Evolutionary conservation across 1,140 invertebrate species (phyloP).

Genomic region (Saccostrea glomerata): DNA sequence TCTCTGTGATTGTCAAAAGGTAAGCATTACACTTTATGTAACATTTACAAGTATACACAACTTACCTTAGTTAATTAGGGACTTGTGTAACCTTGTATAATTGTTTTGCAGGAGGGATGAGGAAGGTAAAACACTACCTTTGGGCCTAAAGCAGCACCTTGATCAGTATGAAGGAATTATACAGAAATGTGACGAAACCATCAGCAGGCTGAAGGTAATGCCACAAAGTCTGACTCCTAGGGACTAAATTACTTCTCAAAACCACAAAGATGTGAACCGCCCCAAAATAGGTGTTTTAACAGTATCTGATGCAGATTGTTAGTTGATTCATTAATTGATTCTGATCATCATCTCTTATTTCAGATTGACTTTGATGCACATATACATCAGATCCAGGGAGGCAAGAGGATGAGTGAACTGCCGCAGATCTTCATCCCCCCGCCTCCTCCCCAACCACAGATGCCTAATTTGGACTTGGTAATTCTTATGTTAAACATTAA

Average conservation of each 20-base stretch:
- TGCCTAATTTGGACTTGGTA: constrained; percentile 5
- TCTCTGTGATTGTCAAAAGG: constrained; percentile 56
- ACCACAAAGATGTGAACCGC: too few relatives aligned
- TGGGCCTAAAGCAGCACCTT: constrained; percentile 47
- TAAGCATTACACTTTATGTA: constrained; percentile 28
- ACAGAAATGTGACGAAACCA: constrained; percentile 56
- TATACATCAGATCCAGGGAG: constrained; percentile 56
- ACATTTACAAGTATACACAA: too few relatives aligned
- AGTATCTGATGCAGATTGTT: too few relatives aligned
- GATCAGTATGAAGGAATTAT: constrained; percentile 47
- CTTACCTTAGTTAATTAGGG: too few relatives aligned
- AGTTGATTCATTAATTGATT: background rate
- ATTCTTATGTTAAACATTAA: background rate
- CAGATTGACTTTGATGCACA: constrained; percentile 63
- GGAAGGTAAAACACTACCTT: constrained; percentile 52
- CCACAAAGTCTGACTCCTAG: too few relatives aligned
- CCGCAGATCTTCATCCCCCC: constrained; percentile 52
- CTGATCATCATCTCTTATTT: background rate
- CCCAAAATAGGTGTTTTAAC: too few relatives aligned
- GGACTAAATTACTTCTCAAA: too few relatives aligned
- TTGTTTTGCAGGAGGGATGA: constrained; percentile 53
- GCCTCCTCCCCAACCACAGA: constrained; percentile 51
- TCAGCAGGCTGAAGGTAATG: constrained; percentile 53
- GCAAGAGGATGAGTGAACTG: constrained; percentile 57
- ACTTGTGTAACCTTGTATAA: background rate